These are phyloP conservation scores for Trematomus bernacchii DNA, from an alignment of 2,797 vertebrate species.

Conservation along the genomic window DNA sequence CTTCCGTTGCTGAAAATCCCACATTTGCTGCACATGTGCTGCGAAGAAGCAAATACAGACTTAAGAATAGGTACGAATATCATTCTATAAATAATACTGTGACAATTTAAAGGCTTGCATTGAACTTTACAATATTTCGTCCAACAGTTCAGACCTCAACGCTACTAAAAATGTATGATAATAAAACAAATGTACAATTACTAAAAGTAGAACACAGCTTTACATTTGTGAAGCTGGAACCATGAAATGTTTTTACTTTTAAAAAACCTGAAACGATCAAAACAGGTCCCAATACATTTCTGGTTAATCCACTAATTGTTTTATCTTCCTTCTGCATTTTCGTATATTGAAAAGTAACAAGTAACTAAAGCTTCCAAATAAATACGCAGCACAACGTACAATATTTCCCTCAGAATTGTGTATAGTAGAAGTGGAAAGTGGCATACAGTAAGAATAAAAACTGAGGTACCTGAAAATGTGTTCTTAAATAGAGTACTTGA, in stretches of 20 bases:
- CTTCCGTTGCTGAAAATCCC: conserved; percentile 88
- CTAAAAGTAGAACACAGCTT: background rate
- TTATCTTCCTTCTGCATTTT: too few relatives aligned
- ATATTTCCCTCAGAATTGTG: too few relatives aligned
- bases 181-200: background rate
- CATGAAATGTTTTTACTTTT: background rate
- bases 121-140: background rate
- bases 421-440: too few relatives aligned
- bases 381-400: too few relatives aligned
- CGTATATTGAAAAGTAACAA: too few relatives aligned
- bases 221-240: background rate
- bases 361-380: background rate
- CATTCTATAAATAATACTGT: background rate
- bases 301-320: too few relatives aligned
- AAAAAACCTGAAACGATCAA: background rate
- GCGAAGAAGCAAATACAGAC: conserved; percentile 34
- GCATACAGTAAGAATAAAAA: too few relatives aligned
- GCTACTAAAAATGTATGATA: background rate
- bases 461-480: too few relatives aligned
- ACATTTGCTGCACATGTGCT: conserved; percentile 95
- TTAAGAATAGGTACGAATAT: background rate
- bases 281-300: background rate
- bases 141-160: background rate
- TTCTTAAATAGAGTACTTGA: background rate
- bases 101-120: too few relatives aligned